Conservation (phyloP, 2,797 vertebrate species). For the Chelonia mydas region DNA sequence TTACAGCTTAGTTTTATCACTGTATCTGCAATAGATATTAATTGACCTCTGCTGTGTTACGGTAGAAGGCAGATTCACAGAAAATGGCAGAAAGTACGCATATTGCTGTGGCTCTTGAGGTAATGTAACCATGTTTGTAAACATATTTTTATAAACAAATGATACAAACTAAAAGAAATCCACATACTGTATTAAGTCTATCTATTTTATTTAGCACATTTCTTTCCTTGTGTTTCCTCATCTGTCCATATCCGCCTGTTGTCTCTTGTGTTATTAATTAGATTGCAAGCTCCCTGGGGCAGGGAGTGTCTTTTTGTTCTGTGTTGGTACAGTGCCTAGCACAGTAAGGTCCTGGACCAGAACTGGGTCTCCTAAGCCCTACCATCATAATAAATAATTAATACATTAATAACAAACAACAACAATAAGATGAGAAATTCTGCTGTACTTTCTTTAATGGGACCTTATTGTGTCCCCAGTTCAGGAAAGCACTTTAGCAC, state of each 20-base stretch:
- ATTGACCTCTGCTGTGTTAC: not conserved
- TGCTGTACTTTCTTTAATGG: not conserved
- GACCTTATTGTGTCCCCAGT: not conserved
- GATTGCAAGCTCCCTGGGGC: not conserved
- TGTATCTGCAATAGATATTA: not conserved
- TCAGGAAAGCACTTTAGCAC: not conserved
- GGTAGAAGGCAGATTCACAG: not conserved
- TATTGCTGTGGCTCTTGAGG: not conserved
- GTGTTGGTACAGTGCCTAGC: not conserved
- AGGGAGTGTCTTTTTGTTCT: not conserved
- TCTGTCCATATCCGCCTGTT: not conserved
- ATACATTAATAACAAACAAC: not conserved
- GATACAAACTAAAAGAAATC: not conserved
- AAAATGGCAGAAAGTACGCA: not conserved
- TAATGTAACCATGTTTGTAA: not conserved
- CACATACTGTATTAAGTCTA: not conserved
- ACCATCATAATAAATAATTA: not conserved
- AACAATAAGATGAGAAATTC: constrained; percentile 1
- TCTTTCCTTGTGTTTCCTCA: not conserved
- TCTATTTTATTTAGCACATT: not conserved
- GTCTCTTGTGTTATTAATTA: not conserved
- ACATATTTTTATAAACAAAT: not conserved
- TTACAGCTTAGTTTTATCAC: not conserved
- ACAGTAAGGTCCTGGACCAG: not conserved
- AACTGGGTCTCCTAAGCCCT: not conserved